Evolutionary conservation across 2,113 vertebrate genomes (phyloP), one percentile per base, ranked within the genome.

Genomic region (Agelaius tricolor): DNA sequence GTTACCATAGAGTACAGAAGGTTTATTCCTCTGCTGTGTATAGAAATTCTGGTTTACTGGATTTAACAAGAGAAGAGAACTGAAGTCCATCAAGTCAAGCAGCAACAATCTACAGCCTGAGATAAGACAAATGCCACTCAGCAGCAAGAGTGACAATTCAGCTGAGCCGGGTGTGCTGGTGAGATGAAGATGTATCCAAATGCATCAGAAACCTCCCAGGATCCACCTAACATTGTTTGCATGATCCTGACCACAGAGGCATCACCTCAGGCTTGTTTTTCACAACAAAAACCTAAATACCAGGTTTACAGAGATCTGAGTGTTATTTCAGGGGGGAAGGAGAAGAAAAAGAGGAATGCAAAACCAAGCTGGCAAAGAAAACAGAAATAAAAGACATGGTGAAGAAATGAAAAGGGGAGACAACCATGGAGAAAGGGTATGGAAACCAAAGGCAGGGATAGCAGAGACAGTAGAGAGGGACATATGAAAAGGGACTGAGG

Each of bases 71-170:
- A 7, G 62, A 88, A 46, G 35, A 82, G 78, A 58, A 8, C 3
- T 13, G 2, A 94, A 83, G 35, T 30, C 27, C 20, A 20, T 3
- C 7, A 6, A 30, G 28, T 15, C 0, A 0, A 87, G 33, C 44
- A 63, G 35, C 30, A 59, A 51, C 24, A 52, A 24, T 52, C 24
- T 33, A 65, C 9, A 43, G 11, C 15, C 23, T 37, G 47, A 83
- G 21, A 54, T 24, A 69, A 23, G 9, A 73, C 24, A 92, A 71
- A 82, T 24, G 18, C 28, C 31, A n/a, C 33, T 49, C 26, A 81
- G 52, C 39, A 82, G 23, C 41, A 80, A 39, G 26, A 17, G 26
- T 37, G 26, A 89, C 35, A 77, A 22, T 14, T 15, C 10, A 33
- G 7, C 31, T 13, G 6, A 65, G 43, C 22, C 13, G 31, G 21